These are phyloP conservation scores for Hyaena hyaena DNA, from an alignment of 2,113 vertebrate species.

Conservation along the genomic window DNA sequence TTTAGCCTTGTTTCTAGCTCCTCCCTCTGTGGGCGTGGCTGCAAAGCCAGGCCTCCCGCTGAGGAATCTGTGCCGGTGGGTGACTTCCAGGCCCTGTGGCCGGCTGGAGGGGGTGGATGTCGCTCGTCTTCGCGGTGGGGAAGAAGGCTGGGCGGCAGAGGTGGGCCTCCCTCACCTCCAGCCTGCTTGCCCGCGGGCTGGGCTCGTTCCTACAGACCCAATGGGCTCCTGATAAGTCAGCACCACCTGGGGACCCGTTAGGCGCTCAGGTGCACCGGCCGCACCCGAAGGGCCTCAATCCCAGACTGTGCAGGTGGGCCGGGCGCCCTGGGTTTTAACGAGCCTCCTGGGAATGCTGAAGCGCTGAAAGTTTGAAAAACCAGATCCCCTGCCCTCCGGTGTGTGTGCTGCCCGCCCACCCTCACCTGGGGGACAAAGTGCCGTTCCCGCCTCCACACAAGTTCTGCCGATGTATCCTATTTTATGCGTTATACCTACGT, in stretches of 20 bases:
- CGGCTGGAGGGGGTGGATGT: not conserved
- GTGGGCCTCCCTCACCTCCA: fast-evolving
- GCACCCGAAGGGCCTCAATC: not conserved
- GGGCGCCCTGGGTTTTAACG: not conserved
- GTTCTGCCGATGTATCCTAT: not conserved
- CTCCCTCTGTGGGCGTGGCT: not conserved
- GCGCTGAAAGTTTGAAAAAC: not conserved
- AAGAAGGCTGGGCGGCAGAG: not conserved
- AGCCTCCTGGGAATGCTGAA: not conserved
- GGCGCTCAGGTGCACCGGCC: not conserved
- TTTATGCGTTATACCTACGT: not conserved
- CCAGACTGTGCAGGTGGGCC: not conserved
- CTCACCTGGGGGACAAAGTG: not conserved
- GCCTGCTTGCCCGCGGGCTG: not conserved
- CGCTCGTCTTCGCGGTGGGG: not conserved
- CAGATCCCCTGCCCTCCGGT: not conserved
- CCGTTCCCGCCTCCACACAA: not conserved
- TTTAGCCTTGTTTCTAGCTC: not conserved
- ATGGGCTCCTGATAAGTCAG: fast-evolving
- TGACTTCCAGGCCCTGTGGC: too few species aligned
- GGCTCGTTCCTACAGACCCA: not conserved
- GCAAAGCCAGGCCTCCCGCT: not conserved
- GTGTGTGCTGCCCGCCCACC: not conserved
- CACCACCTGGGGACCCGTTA: not conserved
- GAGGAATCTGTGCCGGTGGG: not conserved